Base-by-base conservation (phyloP, 2,888 invertebrate species). In the Podotricha telesiphe region DNA sequence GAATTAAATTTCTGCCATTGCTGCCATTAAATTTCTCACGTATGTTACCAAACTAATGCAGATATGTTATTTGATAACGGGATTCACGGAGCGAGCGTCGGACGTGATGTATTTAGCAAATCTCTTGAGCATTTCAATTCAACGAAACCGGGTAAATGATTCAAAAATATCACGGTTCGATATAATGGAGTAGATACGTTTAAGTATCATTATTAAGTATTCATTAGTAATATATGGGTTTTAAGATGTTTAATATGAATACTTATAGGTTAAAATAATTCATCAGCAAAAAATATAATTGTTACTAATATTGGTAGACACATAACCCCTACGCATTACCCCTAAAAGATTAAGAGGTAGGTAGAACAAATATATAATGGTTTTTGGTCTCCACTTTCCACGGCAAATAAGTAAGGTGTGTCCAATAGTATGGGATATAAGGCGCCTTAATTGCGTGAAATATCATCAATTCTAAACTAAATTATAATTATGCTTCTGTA, bases 51-150 rank as follows among this genome's bases (percentile, higher is more conserved):
- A 80, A 82, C 75, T 77, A 78, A 81, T 78, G 77, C 78, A 81
- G 81, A 85, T 84, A 81, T 77, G 78, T 74, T 73, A 75, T 75
- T 72, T 66, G 84, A 84, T 86, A 86, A 82, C 82, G 79, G 61
- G 82, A 74, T 80, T 80, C 81, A 83, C 76, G 78, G 78, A 78
- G 74, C 75, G 53, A 28, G 45, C 59, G 42, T 67, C 64, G 74
- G 75, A 85, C 85, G 88, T 87, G 88, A 87, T 77, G 75, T 80
- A 84, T 78, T 80, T 84, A 70, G 72, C 74, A 75, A 80, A 83
- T 65, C 63, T 71, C 59, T 61, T 61, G 28, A 50, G 55, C 48
- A 50, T 61, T 70, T 63, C 65, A 22, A 67, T 70, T 70, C 67
- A 64, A 58, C 59, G 67, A 67, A 70, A 56, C 62, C 51, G 59